A percentile compares a stretch with the other conserved stretches of the same genome.
These are phyloP conservation scores for Panthera uncia DNA, from an alignment of 2,113 vertebrate species.

Conservation along the genomic window DNA sequence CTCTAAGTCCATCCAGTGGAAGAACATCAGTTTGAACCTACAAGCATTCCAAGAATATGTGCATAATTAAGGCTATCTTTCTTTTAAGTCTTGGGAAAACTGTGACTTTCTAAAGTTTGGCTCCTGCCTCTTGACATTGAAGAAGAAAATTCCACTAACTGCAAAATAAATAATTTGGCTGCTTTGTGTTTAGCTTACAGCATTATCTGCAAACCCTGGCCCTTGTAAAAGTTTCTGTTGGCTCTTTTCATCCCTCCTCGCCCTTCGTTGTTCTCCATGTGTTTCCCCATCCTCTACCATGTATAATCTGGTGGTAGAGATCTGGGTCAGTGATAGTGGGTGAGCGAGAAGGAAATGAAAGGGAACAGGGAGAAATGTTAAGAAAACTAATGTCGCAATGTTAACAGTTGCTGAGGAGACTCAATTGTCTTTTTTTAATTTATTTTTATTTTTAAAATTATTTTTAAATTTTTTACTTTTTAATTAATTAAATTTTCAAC, in stretches of 20 bases:
- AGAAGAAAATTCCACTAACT: constrained; percentile 62
- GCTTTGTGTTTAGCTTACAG: not conserved
- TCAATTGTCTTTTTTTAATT: not conserved
- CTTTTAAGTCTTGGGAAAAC: constrained; percentile 56
- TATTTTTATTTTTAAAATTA: not conserved
- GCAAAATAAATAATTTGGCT: constrained; percentile 47
- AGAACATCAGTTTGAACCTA: constrained; percentile 8
- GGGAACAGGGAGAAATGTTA: not conserved
- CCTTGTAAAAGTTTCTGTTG: constrained; percentile 51
- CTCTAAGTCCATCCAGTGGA: not conserved
- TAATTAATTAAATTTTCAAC: not conserved
- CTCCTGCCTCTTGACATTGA: not conserved
- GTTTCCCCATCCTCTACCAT: constrained; percentile 19
- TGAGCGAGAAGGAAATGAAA: constrained; percentile 14
- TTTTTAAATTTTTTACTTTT: not conserved
- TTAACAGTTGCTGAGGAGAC: constrained; percentile 8
- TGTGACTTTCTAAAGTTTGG: constrained; percentile 48
- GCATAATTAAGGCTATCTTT: constrained; percentile 10
- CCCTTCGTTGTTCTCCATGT: not conserved
- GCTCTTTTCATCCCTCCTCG: constrained; percentile 26
- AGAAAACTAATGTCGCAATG: not conserved
- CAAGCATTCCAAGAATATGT: constrained; percentile 7
- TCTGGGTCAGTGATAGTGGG: constrained; percentile 37
- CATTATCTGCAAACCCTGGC: constrained; percentile 43
- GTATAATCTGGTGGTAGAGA: constrained; percentile 33